These are phyloP conservation scores for Leptocoma aspasia DNA, from an alignment of 2,113 vertebrate genomes.

Conservation along the genomic window DNA sequence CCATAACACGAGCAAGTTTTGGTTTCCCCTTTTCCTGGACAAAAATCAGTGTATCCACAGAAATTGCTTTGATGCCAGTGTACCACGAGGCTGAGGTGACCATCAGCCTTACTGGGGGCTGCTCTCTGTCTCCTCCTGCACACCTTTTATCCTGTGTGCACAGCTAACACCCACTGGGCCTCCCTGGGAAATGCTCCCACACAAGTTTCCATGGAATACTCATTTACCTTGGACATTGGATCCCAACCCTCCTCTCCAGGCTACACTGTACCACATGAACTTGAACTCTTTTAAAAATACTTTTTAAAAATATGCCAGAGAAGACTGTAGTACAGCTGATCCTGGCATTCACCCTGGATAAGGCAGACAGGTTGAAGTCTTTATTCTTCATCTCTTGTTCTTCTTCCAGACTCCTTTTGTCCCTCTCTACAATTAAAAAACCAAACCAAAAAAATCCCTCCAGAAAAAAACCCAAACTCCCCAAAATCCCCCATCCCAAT, in stretches of 20 bases:
- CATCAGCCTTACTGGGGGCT: neutral
- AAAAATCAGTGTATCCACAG: neutral
- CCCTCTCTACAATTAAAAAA: too few species aligned
- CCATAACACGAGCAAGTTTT: neutral
- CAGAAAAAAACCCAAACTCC: neutral
- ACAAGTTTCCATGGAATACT: neutral
- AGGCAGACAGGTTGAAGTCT: neutral
- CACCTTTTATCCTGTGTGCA: neutral
- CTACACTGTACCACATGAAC: neutral
- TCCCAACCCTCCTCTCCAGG: neutral
- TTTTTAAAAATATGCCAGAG: neutral
- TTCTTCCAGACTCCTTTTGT: neutral
- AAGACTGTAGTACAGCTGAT: neutral
- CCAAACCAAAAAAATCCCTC: too few species aligned
- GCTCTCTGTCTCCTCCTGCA: neutral
- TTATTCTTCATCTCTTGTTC: neutral
- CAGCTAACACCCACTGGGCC: neutral
- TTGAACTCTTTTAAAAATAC: rapidly evolving
- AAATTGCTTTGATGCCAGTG: neutral
- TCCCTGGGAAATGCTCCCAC: neutral
- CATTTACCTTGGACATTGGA: neutral
- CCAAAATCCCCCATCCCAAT: neutral
- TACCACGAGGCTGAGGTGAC: neutral
- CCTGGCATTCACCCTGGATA: neutral
- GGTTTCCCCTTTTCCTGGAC: neutral